Conservation (phyloP, 2,113 vertebrate species). For the Eretmodus cyanostictus region DNA sequence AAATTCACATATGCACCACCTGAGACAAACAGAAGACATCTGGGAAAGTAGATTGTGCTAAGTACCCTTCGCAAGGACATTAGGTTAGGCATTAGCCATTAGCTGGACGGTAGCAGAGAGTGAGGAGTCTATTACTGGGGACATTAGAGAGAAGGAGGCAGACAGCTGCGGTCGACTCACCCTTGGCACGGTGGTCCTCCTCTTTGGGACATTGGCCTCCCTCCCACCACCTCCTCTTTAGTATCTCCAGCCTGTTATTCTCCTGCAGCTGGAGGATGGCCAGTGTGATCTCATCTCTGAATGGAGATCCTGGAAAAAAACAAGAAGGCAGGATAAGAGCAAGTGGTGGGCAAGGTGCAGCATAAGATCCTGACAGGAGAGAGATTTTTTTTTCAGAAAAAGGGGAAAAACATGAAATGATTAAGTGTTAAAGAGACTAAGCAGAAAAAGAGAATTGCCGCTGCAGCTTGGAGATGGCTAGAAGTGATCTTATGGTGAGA, state of each 20-base stretch:
- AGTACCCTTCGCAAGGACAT: slow-evolving; percentile 51
- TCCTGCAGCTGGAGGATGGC: slow-evolving; percentile 91
- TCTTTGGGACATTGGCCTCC: slow-evolving; percentile 90
- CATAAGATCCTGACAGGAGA: not conserved
- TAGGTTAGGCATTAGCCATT: slow-evolving; percentile 44
- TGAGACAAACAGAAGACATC: slow-evolving; percentile 47
- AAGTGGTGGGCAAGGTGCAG: not conserved
- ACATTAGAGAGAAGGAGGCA: slow-evolving; percentile 36
- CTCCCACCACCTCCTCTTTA: slow-evolving; percentile 93
- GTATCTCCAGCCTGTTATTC: slow-evolving; percentile 89
- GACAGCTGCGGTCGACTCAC: slow-evolving; percentile 60
- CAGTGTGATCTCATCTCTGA: slow-evolving; percentile 88
- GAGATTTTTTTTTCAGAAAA: not conserved
- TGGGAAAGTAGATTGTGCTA: slow-evolving; percentile 34
- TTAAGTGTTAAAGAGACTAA: not conserved
- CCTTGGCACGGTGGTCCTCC: slow-evolving; percentile 89
- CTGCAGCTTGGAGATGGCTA: slow-evolving; percentile 5
- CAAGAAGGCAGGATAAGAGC: slow-evolving; percentile 13
- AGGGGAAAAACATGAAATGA: not conserved
- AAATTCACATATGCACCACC: slow-evolving; percentile 33
- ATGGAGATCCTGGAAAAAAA: slow-evolving; percentile 77
- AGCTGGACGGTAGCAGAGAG: slow-evolving; percentile 33
- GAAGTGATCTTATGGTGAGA: slow-evolving; percentile 31
- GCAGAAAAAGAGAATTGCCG: not conserved
- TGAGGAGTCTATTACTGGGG: slow-evolving; percentile 30